These are phyloP conservation scores for Heliothis peltigera DNA, from an alignment of 2,888 invertebrate species.

Conservation along the genomic window DNA sequence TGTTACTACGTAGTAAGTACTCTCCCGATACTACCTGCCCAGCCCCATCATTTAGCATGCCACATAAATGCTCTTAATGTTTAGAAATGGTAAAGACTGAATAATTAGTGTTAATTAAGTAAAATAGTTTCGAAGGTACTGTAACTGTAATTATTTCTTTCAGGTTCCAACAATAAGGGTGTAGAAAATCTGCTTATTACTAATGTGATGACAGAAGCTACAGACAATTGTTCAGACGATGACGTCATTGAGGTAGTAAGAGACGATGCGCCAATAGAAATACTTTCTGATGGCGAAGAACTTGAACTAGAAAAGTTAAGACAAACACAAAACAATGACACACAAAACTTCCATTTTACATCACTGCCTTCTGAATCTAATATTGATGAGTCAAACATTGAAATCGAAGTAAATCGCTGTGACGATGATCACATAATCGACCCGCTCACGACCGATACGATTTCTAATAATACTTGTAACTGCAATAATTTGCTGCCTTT, in stretches of 20 bases:
- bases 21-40: not conserved
- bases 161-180: conserved; percentile 31
- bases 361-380: conserved; percentile 60
- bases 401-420: conserved; percentile 51
- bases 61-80: not conserved
- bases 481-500: conserved; percentile 19
- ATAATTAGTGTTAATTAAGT: not conserved
- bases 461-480: conserved; percentile 43
- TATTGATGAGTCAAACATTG: conserved; percentile 45
- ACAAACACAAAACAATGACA: conserved; percentile 45
- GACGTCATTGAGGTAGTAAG: conserved; percentile 86
- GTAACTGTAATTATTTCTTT: conserved; percentile 15
- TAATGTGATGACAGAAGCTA: conserved; percentile 64
- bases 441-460: conserved; percentile 64
- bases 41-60: not conserved
- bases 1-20: too few species aligned
- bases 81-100: conserved; percentile 1
- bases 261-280: conserved; percentile 85
- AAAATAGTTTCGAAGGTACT: conserved; percentile 7
- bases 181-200: conserved; percentile 57
- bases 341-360: conserved; percentile 61
- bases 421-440: conserved; percentile 63
- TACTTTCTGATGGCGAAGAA: conserved; percentile 85
- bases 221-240: conserved; percentile 80
- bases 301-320: conserved; percentile 69